A percentile compares a stretch with the other conserved stretches of the same genome.
Evolutionary conservation across 2,888 invertebrate genomes (phyloP).

Genomic region (Drosophila melanocephala): DNA sequence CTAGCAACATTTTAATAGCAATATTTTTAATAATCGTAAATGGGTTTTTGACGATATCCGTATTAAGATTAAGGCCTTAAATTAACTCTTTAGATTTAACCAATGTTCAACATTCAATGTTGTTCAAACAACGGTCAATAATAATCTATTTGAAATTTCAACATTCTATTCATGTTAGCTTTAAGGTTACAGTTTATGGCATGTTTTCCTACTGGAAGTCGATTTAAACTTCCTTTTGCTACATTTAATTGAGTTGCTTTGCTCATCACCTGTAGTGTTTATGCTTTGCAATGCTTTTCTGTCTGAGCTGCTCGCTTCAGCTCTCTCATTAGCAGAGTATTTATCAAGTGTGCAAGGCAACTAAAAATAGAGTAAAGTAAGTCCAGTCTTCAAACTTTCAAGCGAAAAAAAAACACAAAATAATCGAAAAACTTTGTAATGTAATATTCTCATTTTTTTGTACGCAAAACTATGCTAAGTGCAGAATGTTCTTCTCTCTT

Average conservation of each 20-base stretch:
- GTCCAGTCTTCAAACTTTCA: slow-evolving; percentile 38
- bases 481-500: background rate
- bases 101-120: background rate
- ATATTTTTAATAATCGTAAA: background rate
- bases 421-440: slow-evolving; percentile 71
- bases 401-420: slow-evolving; percentile 47
- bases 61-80: background rate
- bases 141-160: background rate
- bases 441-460: slow-evolving; percentile 33
- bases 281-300: background rate
- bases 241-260: slow-evolving; percentile 39
- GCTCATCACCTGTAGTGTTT: slow-evolving; percentile 15
- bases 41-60: background rate
- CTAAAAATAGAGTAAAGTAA: slow-evolving; percentile 33
- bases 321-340: slow-evolving; percentile 45
- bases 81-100: background rate
- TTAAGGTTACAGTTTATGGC: background rate
- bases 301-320: background rate
- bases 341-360: slow-evolving; percentile 47
- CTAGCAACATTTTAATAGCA: background rate
- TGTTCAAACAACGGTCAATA: background rate
- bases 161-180: background rate
- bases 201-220: background rate
- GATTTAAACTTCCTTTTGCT: background rate
- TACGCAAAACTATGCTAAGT: slow-evolving; percentile 39